Percentiles rank a stretch among this genome's conserved stretches.
Evolutionary conservation across 2,888 invertebrate genomes (phyloP).

Genomic region (Xanthorhoe designata): DNA sequence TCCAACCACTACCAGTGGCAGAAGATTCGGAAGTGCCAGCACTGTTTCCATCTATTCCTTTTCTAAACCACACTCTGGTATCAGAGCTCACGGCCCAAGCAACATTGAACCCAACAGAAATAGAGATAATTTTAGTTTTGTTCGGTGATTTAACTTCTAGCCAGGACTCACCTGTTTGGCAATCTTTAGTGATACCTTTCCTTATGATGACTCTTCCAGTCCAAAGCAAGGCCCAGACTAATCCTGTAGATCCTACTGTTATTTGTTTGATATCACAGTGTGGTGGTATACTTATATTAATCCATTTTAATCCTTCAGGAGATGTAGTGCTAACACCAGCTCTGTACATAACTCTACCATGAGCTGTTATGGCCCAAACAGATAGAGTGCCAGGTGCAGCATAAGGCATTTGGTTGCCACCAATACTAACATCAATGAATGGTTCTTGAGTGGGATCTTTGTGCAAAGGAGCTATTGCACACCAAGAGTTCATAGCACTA

Average conservation of each 20-base stretch:
- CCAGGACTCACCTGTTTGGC: constrained; percentile 90
- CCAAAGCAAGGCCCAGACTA: constrained; percentile 95
- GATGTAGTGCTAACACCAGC: constrained; percentile 91
- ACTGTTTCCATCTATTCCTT: constrained; percentile 88
- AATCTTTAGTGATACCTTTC: constrained; percentile 92
- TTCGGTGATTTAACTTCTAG: constrained; percentile 91
- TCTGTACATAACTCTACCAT: constrained; percentile 95
- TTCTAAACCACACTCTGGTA: constrained; percentile 94
- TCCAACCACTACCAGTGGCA: constrained; percentile 94
- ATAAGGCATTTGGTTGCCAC: constrained; percentile 93
- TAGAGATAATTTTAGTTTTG: constrained; percentile 89
- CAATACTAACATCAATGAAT: constrained; percentile 95
- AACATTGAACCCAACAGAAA: constrained; percentile 93
- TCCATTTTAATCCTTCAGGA: constrained; percentile 96
- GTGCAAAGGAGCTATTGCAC: constrained; percentile 94
- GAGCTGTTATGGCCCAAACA: constrained; percentile 97
- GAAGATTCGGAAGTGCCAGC: constrained; percentile 90
- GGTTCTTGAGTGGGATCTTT: constrained; percentile 97
- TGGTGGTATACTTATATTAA: constrained; percentile 89
- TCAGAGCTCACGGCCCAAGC: constrained; percentile 94
- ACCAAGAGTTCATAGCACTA: constrained; percentile 96
- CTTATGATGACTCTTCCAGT: constrained; percentile 93
- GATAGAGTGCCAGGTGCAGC: constrained; percentile 90
- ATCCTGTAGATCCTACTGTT: constrained; percentile 93
- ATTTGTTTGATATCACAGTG: constrained; percentile 94